A percentile compares a stretch with the other conserved stretches of the same genome.
phyloP scores from a whole-genome alignment of 2,797 vertebrate genomes.

The Prunella strophiata region DNA sequence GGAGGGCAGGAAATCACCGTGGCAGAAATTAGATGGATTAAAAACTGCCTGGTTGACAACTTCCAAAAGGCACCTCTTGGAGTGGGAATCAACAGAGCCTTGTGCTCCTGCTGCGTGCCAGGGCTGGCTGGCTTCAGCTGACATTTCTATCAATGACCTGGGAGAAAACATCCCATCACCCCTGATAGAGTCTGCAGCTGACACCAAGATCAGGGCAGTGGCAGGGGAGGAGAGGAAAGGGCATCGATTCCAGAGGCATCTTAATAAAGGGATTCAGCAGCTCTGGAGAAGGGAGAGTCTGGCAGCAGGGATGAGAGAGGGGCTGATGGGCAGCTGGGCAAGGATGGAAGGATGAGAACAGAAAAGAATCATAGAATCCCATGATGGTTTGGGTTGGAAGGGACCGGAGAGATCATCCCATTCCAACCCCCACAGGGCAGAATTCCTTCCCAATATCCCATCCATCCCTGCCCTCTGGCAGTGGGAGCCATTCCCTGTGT shows the following conservation, averaged over 20 bases:
- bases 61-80: neutral
- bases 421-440: rapidly evolving
- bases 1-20: neutral
- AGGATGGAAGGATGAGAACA: neutral
- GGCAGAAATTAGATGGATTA: constrained; percentile 5
- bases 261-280: neutral
- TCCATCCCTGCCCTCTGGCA: neutral
- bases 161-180: neutral
- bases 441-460: neutral
- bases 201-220: neutral
- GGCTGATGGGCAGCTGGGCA: neutral
- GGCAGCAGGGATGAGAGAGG: neutral
- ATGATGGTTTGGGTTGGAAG: neutral
- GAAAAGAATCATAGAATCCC: rapidly evolving
- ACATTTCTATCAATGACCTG: constrained; percentile 34
- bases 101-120: neutral
- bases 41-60: neutral
- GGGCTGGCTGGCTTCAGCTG: neutral
- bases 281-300: neutral
- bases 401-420: neutral
- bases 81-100: neutral
- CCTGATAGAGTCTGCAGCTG: constrained; percentile 16
- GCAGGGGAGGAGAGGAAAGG: neutral
- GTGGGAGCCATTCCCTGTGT: neutral
- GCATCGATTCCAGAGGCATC: neutral